A percentile compares a stretch with the other conserved stretches of the same genome.
These are phyloP conservation scores for Silurus meridionalis DNA, from an alignment of 2,113 vertebrate species.

Conservation along the genomic window DNA sequence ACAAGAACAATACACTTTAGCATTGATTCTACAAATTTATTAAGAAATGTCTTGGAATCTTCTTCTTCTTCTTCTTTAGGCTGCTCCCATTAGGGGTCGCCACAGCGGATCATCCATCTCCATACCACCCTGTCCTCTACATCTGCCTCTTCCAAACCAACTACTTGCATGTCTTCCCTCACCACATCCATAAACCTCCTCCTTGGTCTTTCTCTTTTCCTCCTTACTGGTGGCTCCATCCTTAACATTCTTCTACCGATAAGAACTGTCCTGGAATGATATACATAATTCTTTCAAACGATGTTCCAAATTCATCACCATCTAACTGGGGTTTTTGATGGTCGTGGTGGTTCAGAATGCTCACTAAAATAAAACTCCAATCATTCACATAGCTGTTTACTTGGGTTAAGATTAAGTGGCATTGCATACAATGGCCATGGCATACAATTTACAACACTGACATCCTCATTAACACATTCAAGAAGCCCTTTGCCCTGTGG, in stretches of 20 bases:
- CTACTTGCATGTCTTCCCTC: too few relatives aligned
- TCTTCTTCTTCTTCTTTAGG: too few relatives aligned
- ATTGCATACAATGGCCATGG: background rate
- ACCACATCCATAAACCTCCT: too few relatives aligned
- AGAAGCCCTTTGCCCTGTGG: background rate
- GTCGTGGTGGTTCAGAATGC: background rate
- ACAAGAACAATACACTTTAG: background rate
- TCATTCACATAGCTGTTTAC: background rate
- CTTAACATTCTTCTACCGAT: too few relatives aligned
- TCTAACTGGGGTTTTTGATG: background rate
- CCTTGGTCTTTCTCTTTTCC: too few relatives aligned
- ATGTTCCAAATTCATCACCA: background rate
- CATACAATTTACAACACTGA: background rate
- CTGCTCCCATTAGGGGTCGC: too few relatives aligned
- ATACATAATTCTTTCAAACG: background rate
- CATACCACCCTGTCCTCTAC: too few relatives aligned
- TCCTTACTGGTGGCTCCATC: too few relatives aligned
- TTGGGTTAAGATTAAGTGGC: background rate
- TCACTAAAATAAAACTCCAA: background rate
- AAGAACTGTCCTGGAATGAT: background rate
- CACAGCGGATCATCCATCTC: too few relatives aligned
- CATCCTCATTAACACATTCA: background rate
- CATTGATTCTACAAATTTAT: slow-evolving; percentile 6
- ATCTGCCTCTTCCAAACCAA: too few relatives aligned
- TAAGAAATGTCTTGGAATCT: background rate